Base-by-base conservation (phyloP, 2,888 invertebrate species). In the Synergus umbraculus region DNA sequence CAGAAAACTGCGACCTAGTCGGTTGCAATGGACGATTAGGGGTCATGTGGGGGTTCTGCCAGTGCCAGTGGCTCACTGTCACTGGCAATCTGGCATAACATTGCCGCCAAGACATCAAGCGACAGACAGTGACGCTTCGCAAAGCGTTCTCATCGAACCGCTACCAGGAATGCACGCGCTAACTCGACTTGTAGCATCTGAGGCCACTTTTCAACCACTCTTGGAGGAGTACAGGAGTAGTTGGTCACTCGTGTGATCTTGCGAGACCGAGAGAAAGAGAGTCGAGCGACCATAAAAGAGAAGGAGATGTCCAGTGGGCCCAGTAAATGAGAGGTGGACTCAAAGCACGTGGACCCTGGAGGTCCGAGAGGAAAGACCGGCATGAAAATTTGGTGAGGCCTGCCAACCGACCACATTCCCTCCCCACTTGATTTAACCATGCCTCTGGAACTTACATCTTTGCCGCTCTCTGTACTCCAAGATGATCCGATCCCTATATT, bases 141-240 rank as follows among this genome's bases (percentile, higher is more conserved):
- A 79, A 82, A 84, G 83, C 82, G 83, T 84, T 85, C 73, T 54
- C 81, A 84, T 82, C 81, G 84, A 83, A 86, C 83, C 87, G 86
- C 86, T 87, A 86, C 85, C 63, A 83, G 87, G 87, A 87, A 89
- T 88, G 85, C 83, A 85, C 82, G 82, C 85, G 83, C 83, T 85
- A 86, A 84, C 84, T 83, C 81, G 73, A 84, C 84, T 83, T 81
- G 54, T n/a, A 73, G 54, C 37, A 54, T 73, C 69, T 29, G 73
- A 73, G 67, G 37, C 22, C 73, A 73, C 54, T 73, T 49, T 73
- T 54, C n/a, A 49, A 29, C 15, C 73, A 41, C 54, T 73, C 73
- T 73, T 54, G 54, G 46, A 54, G 69, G 73, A 73, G 73, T 73
- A 29, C 63, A 83, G 82, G 82, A 81, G 87, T 81, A 85, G 84